phyloP scores from a whole-genome alignment of 2,797 vertebrate genomes.

The Pangasius macronema region DNA sequence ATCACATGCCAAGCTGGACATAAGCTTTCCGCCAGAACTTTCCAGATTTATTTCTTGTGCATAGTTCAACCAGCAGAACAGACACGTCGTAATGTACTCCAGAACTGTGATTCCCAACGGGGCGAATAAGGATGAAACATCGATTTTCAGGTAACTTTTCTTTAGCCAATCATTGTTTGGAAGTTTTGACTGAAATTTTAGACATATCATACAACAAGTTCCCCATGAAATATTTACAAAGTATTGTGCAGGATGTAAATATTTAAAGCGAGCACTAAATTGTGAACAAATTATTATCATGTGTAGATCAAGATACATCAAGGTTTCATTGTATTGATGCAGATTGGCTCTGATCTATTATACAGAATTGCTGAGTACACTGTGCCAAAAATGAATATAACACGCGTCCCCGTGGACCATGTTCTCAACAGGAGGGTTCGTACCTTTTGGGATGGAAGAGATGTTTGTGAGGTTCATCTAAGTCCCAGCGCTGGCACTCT shows the following conservation, averaged over 20 bases:
- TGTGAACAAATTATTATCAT: neutral
- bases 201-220: neutral
- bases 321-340: neutral
- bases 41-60: neutral
- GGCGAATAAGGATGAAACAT: neutral
- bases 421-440: slow-evolving; percentile 29
- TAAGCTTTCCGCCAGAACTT: neutral
- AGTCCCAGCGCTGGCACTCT: slow-evolving; percentile 97
- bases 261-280: neutral
- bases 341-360: neutral
- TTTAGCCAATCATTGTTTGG: slow-evolving; percentile 11
- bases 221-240: neutral
- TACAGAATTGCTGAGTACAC: neutral
- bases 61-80: neutral
- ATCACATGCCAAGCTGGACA: neutral
- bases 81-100: slow-evolving; percentile 1
- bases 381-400: neutral
- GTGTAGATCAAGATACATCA: neutral
- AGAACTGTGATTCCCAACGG: neutral
- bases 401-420: neutral
- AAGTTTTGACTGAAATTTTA: slow-evolving; percentile 19
- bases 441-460: slow-evolving; percentile 91
- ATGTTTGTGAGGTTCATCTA: slow-evolving; percentile 91
- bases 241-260: neutral
- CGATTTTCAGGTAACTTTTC: slow-evolving; percentile 18